phyloP scores from a whole-genome alignment of 2,888 invertebrate genomes.

The Lasioglossum oenotherae region DNA sequence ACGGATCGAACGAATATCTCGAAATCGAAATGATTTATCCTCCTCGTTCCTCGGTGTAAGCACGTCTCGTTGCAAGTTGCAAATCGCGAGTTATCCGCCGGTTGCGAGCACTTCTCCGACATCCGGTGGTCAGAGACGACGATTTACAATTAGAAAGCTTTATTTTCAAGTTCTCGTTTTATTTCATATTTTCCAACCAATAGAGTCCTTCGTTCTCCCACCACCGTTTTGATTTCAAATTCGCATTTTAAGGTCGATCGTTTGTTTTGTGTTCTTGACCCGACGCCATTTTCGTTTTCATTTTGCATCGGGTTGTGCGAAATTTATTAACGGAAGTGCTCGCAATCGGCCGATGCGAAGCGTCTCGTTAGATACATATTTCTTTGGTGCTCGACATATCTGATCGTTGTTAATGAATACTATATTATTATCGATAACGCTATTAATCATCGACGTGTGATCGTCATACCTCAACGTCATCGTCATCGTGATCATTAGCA shows the following conservation, averaged over 20 bases:
- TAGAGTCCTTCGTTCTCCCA: not conserved
- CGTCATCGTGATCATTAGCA: constrained; percentile 29
- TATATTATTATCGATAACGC: constrained; percentile 55
- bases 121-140: not conserved
- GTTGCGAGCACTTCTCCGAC: not conserved
- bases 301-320: not conserved
- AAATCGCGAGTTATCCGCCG: not conserved
- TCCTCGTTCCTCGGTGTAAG: not conserved
- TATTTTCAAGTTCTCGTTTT: not conserved
- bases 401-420: constrained; percentile 74
- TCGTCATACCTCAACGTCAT: constrained; percentile 44
- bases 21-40: not conserved
- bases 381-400: constrained; percentile 83
- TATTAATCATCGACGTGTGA: constrained; percentile 48
- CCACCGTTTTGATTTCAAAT: not conserved
- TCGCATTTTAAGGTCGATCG: not conserved
- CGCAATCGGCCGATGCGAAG: constrained; percentile 42
- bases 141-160: not conserved
- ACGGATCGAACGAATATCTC: not conserved
- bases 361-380: constrained; percentile 73
- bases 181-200: not conserved
- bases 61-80: not conserved
- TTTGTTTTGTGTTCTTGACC: not conserved
- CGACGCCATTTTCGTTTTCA: not conserved
- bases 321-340: not conserved